Percentiles rank a stretch among this genome's conserved stretches.
Conservation (phyloP, 1,140 invertebrate genomes). For the Drosophila sucinea region DNA sequence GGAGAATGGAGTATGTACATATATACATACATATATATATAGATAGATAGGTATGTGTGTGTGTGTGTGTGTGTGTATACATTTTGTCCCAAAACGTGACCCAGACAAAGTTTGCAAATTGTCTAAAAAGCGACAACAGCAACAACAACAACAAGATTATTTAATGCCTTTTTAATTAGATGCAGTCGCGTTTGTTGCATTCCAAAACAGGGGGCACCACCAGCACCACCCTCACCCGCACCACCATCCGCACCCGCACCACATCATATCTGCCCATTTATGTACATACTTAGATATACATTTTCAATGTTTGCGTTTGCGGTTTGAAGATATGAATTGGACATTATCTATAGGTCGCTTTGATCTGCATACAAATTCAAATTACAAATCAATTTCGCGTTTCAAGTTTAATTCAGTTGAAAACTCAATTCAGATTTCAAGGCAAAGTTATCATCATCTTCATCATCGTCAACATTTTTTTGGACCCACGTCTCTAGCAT, state of each 20-base stretch:
- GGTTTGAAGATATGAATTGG: constrained; percentile 21
- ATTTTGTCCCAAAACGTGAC: constrained; percentile 67
- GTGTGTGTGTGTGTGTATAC: not conserved
- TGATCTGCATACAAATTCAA: constrained; percentile 81
- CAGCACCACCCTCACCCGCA: constrained; percentile 15
- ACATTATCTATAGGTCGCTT: constrained; percentile 40
- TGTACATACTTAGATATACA: constrained; percentile 19
- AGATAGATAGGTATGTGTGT: not conserved
- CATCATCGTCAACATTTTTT: not conserved
- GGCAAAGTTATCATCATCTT: constrained; percentile 36
- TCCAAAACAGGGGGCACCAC: constrained; percentile 39
- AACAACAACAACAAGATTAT: constrained; percentile 53
- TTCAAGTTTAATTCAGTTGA: constrained; percentile 76
- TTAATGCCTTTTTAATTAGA: constrained; percentile 80
- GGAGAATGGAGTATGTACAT: not conserved
- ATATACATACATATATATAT: constrained; percentile 5
- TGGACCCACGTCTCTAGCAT: constrained; percentile 49
- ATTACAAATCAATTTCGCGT: constrained; percentile 79
- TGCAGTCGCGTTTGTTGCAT: constrained; percentile 72
- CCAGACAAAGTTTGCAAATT: constrained; percentile 73
- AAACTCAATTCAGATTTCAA: constrained; percentile 43
- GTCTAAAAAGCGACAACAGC: constrained; percentile 45
- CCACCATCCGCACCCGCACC: constrained; percentile 15
- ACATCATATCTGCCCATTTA: constrained; percentile 33
- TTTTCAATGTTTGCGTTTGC: not conserved